A percentile compares a stretch with the other conserved stretches of the same genome.
Evolutionary conservation across 2,113 vertebrate genomes (phyloP).

Genomic region (Nipponia nippon): DNA sequence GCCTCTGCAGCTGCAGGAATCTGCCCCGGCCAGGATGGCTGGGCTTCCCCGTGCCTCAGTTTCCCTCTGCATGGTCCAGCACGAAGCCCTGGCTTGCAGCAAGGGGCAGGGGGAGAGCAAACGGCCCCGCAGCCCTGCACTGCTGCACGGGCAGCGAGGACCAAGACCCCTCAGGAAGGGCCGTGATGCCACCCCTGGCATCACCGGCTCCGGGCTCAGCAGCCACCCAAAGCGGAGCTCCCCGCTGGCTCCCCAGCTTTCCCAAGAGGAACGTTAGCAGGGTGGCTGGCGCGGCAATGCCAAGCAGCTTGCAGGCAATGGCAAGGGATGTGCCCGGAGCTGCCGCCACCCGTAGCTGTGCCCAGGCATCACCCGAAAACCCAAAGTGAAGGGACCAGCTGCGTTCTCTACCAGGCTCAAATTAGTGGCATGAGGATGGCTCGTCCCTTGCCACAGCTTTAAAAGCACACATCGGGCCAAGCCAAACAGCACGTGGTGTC

Average conservation of each 20-base stretch:
- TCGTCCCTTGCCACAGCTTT: neutral
- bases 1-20: neutral
- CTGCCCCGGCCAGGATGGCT: neutral
- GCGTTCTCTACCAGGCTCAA: neutral
- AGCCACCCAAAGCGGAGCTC: neutral
- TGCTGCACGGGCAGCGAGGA: accelerated
- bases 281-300: accelerated
- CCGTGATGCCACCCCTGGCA: accelerated
- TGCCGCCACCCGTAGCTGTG: accelerated
- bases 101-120: neutral
- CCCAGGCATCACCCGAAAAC: neutral
- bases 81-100: neutral
- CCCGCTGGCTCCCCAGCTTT: accelerated
- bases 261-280: neutral
- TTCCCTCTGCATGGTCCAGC: neutral
- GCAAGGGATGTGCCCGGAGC: neutral
- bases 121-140: accelerated
- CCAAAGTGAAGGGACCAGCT: accelerated
- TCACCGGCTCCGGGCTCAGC: accelerated
- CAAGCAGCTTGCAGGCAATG: neutral
- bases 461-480: neutral
- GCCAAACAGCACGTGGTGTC: neutral
- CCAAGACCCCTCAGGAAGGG: accelerated
- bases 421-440: neutral
- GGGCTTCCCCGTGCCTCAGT: neutral